Base-by-base conservation (phyloP, 2,888 invertebrate genomes). In the Andrena praecox region DNA sequence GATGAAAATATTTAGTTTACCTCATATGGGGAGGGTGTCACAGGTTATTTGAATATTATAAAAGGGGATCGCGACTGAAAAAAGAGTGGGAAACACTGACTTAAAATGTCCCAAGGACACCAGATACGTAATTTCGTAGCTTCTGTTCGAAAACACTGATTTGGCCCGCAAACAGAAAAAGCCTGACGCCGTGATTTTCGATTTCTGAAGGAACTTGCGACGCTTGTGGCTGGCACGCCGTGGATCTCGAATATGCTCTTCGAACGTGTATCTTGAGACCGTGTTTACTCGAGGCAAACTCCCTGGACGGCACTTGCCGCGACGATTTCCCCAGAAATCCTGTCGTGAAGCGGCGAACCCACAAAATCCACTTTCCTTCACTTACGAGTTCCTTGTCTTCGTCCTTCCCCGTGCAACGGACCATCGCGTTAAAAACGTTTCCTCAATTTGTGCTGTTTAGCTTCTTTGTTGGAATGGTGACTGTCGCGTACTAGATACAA, bases 251-350 rank as follows among this genome's bases (percentile, higher is more conserved):
- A 76, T 77, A 83, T 69, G 77, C 42, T 54, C 59, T 20, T 62
- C 54, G 54, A 77, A 56, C 70, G 66, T 62, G 56, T 83, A 27
- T 69, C 72, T 80, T 59, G 67, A 68, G 68, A 72, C 63, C 62
- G 62, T 79, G 82, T 86, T 86, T 86, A 73, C 70, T 10, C 82
- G 54, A 69, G 63, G 63, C 63, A 77, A 82, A 79, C 71, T 82
- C 76, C 59, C 50, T 16, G 60, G 66, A 48, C 60, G 54, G 33
- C 27, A 77, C 79, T 84, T 71, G 84, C 64, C 77, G 62, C 68
- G 74, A 29, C 79, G 68, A 79, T 86, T 82, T 69, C 71, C 62
- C 31, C 33, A 50, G 79, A 77, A 80, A 75, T 84, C 72, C 73
- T 48, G 67, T 67, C 84, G 67, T 66, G 71, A 59, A 70, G 81